Base-by-base conservation (phyloP, 2,797 vertebrate species). In the Sparidentex hasta region DNA sequence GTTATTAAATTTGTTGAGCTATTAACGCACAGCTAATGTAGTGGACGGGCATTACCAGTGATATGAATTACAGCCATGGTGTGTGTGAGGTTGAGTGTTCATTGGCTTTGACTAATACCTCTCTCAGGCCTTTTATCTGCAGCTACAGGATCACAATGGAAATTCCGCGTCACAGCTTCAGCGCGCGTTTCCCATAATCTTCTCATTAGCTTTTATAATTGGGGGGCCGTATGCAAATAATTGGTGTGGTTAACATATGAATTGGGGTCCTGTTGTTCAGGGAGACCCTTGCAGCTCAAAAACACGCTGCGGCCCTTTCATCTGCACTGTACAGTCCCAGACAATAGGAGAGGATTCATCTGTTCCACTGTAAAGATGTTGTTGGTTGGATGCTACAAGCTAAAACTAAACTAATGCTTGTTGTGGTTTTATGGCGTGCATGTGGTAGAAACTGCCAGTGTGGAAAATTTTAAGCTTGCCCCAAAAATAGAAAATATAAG, bases 181-280 rank as follows among this genome's bases (percentile, higher is more conserved):
- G 86, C 88, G 78, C 82, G 88, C 65, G 58, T 91, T 87, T 81
- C 81, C 90, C 86, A 90, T 93, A 92, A 93, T 93, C 89, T 90
- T 80, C 93, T 93, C 93, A 93, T 95, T 94, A 94, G 88, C 80
- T 90, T 93, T 92, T 92, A 94, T 92, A 95, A 95, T 92, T 92
- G 90, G 58, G 82, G 78, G 83, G 79, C 61, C 80, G 71, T 91
- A 94, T 95, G 93, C 93, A 93, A 95, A 96, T 95, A 91, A 94
- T 90, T 88, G 80, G 71, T 61, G 82, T 92, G 77, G 85, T 95
- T 95, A 93, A 88, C 94, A 94, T 95, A 91, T 94, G 91, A 95
- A 94, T 93, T 66, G 90, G 69, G 85, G 85, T 86, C 86, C 85
- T 86, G 88, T 87, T 90, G 90, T 91, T 91, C 71, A 51, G 70